A percentile compares a stretch with the other conserved stretches of the same genome.
Conservation (phyloP, 2,113 vertebrate species). For the Dolichallabes microphthalmus region DNA sequence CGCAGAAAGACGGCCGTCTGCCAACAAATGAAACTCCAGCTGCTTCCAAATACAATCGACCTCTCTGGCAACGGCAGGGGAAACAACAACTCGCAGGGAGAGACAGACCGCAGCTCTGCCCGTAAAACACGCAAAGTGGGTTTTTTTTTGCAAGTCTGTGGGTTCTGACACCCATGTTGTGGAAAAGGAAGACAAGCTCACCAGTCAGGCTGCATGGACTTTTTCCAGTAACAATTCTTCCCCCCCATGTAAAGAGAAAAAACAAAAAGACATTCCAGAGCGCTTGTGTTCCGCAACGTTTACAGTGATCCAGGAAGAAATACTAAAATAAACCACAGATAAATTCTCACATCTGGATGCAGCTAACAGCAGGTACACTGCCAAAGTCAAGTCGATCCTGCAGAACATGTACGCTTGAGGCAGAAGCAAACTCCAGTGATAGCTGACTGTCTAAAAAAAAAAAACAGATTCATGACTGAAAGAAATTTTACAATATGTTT, state of each 20-base stretch:
- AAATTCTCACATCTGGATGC: conserved; percentile 37
- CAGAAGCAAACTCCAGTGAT: background rate
- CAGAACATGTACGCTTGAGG: background rate
- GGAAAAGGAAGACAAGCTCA: conserved; percentile 19
- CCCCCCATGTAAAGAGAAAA: background rate
- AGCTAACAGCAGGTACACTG: background rate
- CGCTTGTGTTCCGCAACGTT: conserved; percentile 4
- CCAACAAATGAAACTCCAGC: conserved; percentile 40
- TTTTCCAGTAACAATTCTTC: conserved; percentile 1
- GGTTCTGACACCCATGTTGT: conserved; percentile 24
- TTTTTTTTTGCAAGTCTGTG: conserved; percentile 5
- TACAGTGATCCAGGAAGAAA: conserved; percentile 18
- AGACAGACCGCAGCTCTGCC: conserved; percentile 23
- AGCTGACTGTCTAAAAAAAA: background rate
- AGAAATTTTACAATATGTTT: background rate
- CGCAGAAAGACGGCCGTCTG: conserved; percentile 18
- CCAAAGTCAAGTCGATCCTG: background rate
- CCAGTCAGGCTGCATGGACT: background rate
- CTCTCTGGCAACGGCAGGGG: conserved; percentile 23
- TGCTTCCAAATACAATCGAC: conserved; percentile 45
- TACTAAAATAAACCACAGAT: conserved; percentile 24
- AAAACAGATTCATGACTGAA: background rate
- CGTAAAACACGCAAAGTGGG: conserved; percentile 26
- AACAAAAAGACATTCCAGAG: conserved; percentile 17
- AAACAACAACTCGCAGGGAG: conserved; percentile 4